Base-by-base conservation (phyloP, 2,797 vertebrate genomes). In the Enteromius unitaeniatus region DNA sequence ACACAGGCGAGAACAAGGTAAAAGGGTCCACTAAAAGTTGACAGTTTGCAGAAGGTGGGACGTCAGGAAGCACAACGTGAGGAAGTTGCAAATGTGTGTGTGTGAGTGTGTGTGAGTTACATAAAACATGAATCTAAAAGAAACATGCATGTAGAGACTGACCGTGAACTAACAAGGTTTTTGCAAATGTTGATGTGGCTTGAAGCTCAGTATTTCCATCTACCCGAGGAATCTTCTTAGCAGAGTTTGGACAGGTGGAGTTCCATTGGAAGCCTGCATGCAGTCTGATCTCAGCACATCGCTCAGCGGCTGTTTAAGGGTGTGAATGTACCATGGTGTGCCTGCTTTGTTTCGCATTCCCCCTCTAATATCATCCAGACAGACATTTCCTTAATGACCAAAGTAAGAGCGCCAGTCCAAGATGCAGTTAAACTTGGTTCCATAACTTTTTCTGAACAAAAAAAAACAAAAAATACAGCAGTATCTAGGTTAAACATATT, bases 311-410 rank as follows among this genome's bases (percentile, higher is more conserved):
- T 83, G 74, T 78, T 69, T 19, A 78, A 70, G 65, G 64, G 82
- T 83, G 73, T 78, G 74, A 83, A 78, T 78, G 74, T 83, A 83
- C 78, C 83, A 75, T 55, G 8, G 77, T 84, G 83, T 80, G 83
- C 76, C 83, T 84, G 83, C 83, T 64, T 73, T 80, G 77, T 84
- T 55, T 42, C 65, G 83, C 55, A 65, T 65, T 31, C 47, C 28
- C 55, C 40, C 58, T 15, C n/a, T 55, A 21, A n/a, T 17, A 51
- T 84, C 78, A 65, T 72, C 51, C 40, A 76, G 47, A 42, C 81
- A 77, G 31, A 77, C 34, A 28, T 75, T 76, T 82, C 6, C 47
- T 67, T 67, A 67, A 75, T 76, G 82, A 83, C 82, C 82, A 83
- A 83, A 83, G 82, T 67, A 34, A 68, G 23, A 83, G 19, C 49